Evolutionary conservation across 37 sponge, comb jelly and placozoan species (phyloP).

Genomic region (Spongia lamella): DNA sequence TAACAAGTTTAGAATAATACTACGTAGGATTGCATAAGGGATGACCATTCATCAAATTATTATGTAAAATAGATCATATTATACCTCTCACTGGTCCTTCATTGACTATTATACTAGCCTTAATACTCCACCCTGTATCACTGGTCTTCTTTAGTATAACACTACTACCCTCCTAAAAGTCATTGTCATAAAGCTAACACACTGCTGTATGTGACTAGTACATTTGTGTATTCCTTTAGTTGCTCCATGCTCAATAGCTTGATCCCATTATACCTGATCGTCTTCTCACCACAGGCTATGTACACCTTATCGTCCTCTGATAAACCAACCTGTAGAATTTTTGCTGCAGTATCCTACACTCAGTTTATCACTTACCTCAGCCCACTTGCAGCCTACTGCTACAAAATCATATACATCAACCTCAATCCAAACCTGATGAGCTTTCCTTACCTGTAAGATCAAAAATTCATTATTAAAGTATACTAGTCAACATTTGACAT

Average conservation of each 20-base stretch:
- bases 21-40: too few relatives aligned
- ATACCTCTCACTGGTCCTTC: too few relatives aligned
- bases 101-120: too few relatives aligned
- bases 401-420: conserved; percentile 40
- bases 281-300: conserved; percentile 37
- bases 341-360: neutral
- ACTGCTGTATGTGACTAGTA: neutral
- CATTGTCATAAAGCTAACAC: neutral
- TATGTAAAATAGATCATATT: too few relatives aligned
- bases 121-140: too few relatives aligned
- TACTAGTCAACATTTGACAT: too few relatives aligned
- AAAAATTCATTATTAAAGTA: neutral
- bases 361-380: too few relatives aligned
- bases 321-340: conserved; percentile 59
- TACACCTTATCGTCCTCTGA: conserved; percentile 42
- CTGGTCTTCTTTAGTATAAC: too few relatives aligned
- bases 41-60: too few relatives aligned
- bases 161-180: too few relatives aligned
- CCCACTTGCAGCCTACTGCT: conserved; percentile 33
- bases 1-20: too few relatives aligned
- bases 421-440: conserved; percentile 52
- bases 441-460: conserved; percentile 29
- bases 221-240: conserved; percentile 8
- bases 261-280: conserved; percentile 13
- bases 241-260: conserved; percentile 25